These are phyloP conservation scores for Aphelocoma californica DNA, from an alignment of 2,797 vertebrate species.

Conservation along the genomic window DNA sequence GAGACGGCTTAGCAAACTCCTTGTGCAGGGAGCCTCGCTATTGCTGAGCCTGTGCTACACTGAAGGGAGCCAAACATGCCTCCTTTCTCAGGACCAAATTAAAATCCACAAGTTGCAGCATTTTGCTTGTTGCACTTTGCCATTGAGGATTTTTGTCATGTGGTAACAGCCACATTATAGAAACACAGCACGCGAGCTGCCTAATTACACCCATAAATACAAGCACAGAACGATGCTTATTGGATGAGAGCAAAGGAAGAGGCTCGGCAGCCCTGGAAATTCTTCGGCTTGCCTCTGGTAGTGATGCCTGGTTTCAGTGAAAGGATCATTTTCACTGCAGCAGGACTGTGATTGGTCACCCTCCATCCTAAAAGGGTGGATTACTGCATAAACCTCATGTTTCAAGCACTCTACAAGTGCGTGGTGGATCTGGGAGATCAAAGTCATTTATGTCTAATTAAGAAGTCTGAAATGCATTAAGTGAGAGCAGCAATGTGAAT, in stretches of 20 bases:
- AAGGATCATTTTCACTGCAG: conserved; percentile 48
- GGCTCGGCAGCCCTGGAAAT: not conserved
- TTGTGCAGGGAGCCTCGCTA: not conserved
- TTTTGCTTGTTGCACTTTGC: not conserved
- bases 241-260: not conserved
- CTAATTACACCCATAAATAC: not conserved
- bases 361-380: conserved; percentile 1
- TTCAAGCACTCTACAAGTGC: not conserved
- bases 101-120: not conserved
- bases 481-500: not conserved
- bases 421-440: not conserved
- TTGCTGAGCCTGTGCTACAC: not conserved
- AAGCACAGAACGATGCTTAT: not conserved
- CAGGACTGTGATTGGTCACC: not conserved
- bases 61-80: not conserved
- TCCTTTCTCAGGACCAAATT: not conserved
- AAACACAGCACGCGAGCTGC: not conserved
- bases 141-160: not conserved
- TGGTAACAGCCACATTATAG: not conserved
- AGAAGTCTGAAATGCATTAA: not conserved
- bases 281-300: not conserved
- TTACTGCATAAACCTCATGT: not conserved
- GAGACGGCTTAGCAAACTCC: not conserved
- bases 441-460: not conserved
- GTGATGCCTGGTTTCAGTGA: not conserved